Evolutionary conservation across 2,888 invertebrate genomes (phyloP), one percentile per base, ranked within the genome.

Genomic region (Urechis unicinctus): DNA sequence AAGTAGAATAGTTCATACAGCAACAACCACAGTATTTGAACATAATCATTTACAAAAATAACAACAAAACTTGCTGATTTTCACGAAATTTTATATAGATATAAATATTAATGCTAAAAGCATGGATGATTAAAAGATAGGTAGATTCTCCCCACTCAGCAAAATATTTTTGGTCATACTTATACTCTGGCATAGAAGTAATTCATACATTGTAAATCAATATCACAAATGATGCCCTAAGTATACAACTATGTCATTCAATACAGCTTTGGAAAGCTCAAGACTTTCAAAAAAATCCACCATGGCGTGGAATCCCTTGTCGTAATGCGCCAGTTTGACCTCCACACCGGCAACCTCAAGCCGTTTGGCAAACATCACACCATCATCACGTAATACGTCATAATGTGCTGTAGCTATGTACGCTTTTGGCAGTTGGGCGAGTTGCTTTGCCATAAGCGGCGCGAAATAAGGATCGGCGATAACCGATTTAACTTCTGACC

Each of bases 381-480:
- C 75, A 57, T 79, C 79, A 59, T 79, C 79, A 2, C 78, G 61
- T 9, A 78, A 66, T 2, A 77, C 71, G 56, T 79, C 79, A 60
- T 72, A 76, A 46, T 78, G 73, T 30, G 75, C 71, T 21, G 78
- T 76, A 6, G 75, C 64, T 44, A 79, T 64, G 52, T 75, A 74
- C 1, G 77, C 67, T 31, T 68, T 64, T 1, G 79, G 74, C 42
- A 75, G 59, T 9, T 65, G 68, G 5, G 58, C 55, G 13, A 74
- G 56, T 53, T 73, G 64, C 3, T 50, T 60, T 4, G 68, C 61
- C 68, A 78, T 70, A 63, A 78, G 66, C 5, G 79, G 78, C 28
- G 73, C 69, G 44, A 77, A 72, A 48, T 67, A 69, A 1, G 72
- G 71, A 58, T 73, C 66, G 21, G 59, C 52, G 5, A 72, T 54